These are phyloP conservation scores for Apolygus lucorum DNA, from an alignment of 1,140 invertebrate genomes.

Conservation along the genomic window DNA sequence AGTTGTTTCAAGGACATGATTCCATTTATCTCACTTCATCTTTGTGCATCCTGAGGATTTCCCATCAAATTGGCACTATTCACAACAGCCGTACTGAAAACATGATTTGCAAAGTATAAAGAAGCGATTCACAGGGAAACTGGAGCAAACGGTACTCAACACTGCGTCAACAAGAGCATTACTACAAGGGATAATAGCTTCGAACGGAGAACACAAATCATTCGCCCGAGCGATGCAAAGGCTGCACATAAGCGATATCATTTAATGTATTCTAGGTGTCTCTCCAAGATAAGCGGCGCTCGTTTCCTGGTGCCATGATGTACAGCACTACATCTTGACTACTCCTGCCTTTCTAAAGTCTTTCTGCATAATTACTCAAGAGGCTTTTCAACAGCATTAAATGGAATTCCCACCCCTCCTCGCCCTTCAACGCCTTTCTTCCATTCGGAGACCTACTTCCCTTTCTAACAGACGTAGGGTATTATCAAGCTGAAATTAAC, in stretches of 20 bases:
- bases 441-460: neutral
- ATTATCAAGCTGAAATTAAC: neutral
- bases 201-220: neutral
- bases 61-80: no score
- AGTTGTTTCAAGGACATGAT: no score
- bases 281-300: neutral
- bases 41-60: no score
- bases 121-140: no score
- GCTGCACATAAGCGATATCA: neutral
- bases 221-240: neutral
- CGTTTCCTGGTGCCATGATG: neutral
- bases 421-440: neutral
- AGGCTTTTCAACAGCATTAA: neutral
- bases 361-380: neutral
- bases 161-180: neutral
- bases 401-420: neutral
- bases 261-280: neutral
- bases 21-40: no score
- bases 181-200: neutral
- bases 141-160: no score
- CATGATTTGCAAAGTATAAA: no score
- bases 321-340: neutral
- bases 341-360: neutral
- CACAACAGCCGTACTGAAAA: no score
- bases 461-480: neutral